Evolutionary conservation across 2,888 invertebrate species (phyloP), one percentile per base, ranked within the genome.

Genomic region (Aporophyla lueneburgensis): DNA sequence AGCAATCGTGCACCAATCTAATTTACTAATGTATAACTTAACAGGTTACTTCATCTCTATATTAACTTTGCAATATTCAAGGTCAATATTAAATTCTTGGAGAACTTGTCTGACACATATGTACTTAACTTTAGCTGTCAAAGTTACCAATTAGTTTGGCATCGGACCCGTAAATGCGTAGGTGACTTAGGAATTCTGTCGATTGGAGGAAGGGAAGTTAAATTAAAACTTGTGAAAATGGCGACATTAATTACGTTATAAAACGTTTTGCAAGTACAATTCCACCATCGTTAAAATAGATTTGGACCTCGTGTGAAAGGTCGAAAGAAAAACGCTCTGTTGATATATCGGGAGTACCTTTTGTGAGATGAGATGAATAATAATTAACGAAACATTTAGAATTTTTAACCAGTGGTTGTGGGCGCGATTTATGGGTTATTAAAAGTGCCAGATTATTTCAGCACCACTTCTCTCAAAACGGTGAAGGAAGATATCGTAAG

Each of bases 71-170:
- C 21, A 51, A 61, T 61, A 59, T 27, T 27, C 14, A 73, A n/a
- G 14, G n/a, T 73, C 19, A 61, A 51, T 49, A 49, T 59, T 58
- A 49, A 53, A 53, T 74, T 27, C 3, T 56, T 21, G 5, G 21
- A 24, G 40, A 61, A 69, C 14, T 19, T 54, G 1, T n/a, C 46
- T 19, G 5, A 49, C 16, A 51, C 53, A 33, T 43, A 46, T 3
- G 5, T 46, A 14, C 10, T 49, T 43, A 14, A 70, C 21, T 14
- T 40, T 24, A n/a, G 27, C 12, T 51, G 21, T 12, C 12, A 33
- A 72, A 80, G n/a, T 62, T 62, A 9, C 19, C 40, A 69, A 78
- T 61, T 61, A 61, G 21, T 46, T 61, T 27, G 9, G 10, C 9
- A 33, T 61, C 10, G 49, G 12, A 19, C 27, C 54, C 33, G 46